Evolutionary conservation across 2,888 invertebrate genomes (phyloP), one percentile per base, ranked within the genome.

Genomic region (Synanthedon myopaeformis): DNA sequence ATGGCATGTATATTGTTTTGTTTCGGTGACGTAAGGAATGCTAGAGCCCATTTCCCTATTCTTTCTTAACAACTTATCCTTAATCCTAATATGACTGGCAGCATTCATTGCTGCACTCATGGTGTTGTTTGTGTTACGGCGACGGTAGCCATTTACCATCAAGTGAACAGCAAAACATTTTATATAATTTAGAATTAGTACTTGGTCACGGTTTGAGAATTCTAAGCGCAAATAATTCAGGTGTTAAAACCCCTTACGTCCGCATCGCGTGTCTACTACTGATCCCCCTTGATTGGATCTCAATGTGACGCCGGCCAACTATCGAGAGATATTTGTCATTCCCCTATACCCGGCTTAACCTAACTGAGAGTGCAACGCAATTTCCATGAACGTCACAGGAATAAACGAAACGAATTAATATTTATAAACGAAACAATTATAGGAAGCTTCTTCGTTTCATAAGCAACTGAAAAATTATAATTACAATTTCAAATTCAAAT

Each of bases 211-310:
- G 13, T 13, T 14, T 45, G 14, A 13, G 6, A 13, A n/a, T 55
- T 58, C 59, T 54, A 60, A 56, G 14, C 23, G 23, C 48, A 19
- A 35, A 52, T 56, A 61, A 59, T 55, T 61, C 61, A 59, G 52
- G 53, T 56, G 61, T 45, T 58, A 58, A 59, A 58, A 56, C 62
- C 57, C 58, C 58, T 57, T 61, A 59, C 62, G 51, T 51, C 14
- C 35, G 12, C n/a, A n/a, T 51, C 28, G n/a, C 51, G 41, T 51
- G 51, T 51, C 51, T 51, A 51, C 35, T 28, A 41, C 52, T 62
- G 62, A 65, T 65, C 63, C 63, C 54, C 56, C 58, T 59, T 66
- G 66, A 66, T 66, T 66, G 66, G 64, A 61, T 62, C 60, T 57
- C 61, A 60, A 61, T 60, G 59, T 62, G 62, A 56, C 59, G 60